Base-by-base conservation (phyloP, 2,797 vertebrate species). In the Dendrocincla fuliginosa region DNA sequence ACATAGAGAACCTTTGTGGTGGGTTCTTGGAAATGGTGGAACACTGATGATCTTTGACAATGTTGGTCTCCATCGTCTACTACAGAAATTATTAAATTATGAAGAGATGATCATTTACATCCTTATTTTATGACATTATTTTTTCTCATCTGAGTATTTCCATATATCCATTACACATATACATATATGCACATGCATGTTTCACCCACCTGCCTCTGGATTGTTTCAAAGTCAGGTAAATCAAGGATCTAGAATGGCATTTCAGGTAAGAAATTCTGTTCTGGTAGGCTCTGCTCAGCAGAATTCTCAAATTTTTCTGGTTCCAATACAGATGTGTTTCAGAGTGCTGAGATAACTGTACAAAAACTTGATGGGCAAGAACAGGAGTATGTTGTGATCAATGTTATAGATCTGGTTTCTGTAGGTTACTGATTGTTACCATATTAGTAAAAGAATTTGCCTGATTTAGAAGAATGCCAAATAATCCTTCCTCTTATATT, bases 101-200 rank as follows among this genome's bases (percentile, higher is more conserved):
- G 47, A 35, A 79, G 55, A 67, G 15, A 64, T 4, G 23, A 63
- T 67, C 3, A 42, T 70, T 75, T 52, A 3, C 33, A 37, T 67
- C 17, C 30, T 13, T 76, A 27, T 69, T 88, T 75, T 47, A 65
- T 49, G 27, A 23, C 22, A 63, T 63, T 61, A 30, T 76, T 88
- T 84, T 73, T 32, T 69, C 24, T 74, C 13, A 73, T 39, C 27
- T 61, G 35, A 78, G 57, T 61, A n/a, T 68, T 88, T 80, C 18
- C 12, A 13, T 24, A 10, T 46, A 70, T 2, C 14, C 10, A 19
- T 69, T 84, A 47, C 13, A 12, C 16, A 65, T 39, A 50, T 6
- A 37, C 9, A 49, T 50, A 30, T 20, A 5, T 0, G 0, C 5
- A 17, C 18, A 37, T 30, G 9, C 1, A 13, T 27, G 11, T 63